Evolutionary conservation across 2,113 vertebrate species (phyloP), one percentile per base, ranked within the genome.

Genomic region (Stegastes partitus): DNA sequence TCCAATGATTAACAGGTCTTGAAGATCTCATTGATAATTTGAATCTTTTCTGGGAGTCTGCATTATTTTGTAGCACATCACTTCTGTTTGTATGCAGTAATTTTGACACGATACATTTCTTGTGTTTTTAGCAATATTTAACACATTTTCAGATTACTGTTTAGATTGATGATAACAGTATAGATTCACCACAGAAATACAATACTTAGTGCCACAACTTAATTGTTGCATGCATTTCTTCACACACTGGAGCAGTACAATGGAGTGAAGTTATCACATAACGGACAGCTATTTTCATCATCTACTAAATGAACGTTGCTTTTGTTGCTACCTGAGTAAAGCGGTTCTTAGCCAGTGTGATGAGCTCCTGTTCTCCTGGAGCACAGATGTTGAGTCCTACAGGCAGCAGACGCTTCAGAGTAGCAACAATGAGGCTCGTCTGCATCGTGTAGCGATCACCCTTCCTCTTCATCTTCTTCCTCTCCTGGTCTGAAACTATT

Each of bases 301-400:
- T 61, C 9, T 5, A 9, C 0, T 23, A 25, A 4, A 39, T 9
- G 8, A 39, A 11, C 22, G 1, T 21, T 26, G 3, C 6, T 21
- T 21, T 18, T 28, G 11, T 42, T 37, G 16, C 10, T 74, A 97
- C 97, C 96, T 97, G 93, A 15, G 93, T 96, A 81, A 99, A 97
- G 53, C 97, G 93, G 82, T 91, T 96, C 91, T 98, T 99, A 25
- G 98, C 98, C 56, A 99, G 86, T 0, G 96, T 93, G 25, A 99
- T 97, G n/a, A 99, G 95, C 71, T 98, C 97, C 79, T 99, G 97
- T 87, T 99, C 98, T 56, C 98, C 97, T 0, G 98, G 98, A 5
- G 96, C 97, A 68, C 98, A 99, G 79, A 96, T 97, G 79, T 99
- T 99, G 55, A 99, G 85, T 1, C 98, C 98, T 2, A 99, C 94